These are phyloP conservation scores for Unio delphinus DNA, from an alignment of 2,888 invertebrate species.

Conservation along the genomic window DNA sequence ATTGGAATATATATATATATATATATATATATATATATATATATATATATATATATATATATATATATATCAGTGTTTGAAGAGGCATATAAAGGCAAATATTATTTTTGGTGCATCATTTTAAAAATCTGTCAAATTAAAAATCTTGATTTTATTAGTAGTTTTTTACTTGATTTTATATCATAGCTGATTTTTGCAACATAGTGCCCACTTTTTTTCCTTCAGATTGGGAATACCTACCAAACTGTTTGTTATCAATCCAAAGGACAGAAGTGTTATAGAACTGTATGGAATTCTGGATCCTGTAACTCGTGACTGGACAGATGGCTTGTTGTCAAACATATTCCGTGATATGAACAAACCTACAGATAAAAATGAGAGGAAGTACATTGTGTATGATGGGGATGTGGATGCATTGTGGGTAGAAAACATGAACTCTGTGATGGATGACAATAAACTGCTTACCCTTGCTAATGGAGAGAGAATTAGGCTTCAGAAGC, in stretches of 20 bases:
- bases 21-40: no score
- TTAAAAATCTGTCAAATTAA: no score
- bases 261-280: slow-evolving; percentile 90
- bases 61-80: no score
- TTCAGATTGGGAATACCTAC: slow-evolving; percentile 81
- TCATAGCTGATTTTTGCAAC: no score
- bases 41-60: no score
- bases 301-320: slow-evolving; percentile 91
- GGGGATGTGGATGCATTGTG: slow-evolving; percentile 95
- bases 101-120: no score
- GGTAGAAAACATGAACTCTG: slow-evolving; percentile 98
- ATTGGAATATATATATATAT: no score
- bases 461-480: slow-evolving; percentile 93
- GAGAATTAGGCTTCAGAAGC: slow-evolving; percentile 84
- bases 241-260: slow-evolving; percentile 86
- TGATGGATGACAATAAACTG: slow-evolving; percentile 95
- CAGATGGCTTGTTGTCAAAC: slow-evolving; percentile 90
- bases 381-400: slow-evolving; percentile 89
- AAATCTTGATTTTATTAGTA: not conserved
- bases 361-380: slow-evolving; percentile 81
- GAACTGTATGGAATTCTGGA: slow-evolving; percentile 92
- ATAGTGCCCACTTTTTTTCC: slow-evolving; percentile 3
- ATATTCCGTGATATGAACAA: slow-evolving; percentile 93
- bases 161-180: not conserved
- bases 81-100: no score